Percentiles rank a stretch among this genome's conserved stretches.
phyloP scores from a whole-genome alignment of 2,888 invertebrate species.

The Caenorhabditis parvicauda region DNA sequence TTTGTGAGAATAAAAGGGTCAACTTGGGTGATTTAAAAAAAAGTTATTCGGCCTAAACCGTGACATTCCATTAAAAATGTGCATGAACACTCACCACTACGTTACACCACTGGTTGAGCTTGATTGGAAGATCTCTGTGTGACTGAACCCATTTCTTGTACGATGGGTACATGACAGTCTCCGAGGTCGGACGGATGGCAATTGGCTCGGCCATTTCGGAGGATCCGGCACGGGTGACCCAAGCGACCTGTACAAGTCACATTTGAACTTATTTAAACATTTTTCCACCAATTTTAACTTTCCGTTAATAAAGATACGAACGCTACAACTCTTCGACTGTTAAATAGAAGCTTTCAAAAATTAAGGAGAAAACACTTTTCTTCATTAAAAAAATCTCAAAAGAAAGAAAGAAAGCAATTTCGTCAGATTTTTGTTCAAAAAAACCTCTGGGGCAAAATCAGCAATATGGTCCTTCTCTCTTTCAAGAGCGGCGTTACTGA shows the following conservation, averaged over 20 bases:
- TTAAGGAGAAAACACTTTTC: background rate
- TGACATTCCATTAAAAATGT: background rate
- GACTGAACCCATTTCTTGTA: conserved; percentile 98
- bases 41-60: background rate
- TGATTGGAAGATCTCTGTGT: conserved; percentile 90
- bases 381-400: background rate
- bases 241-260: conserved; percentile 71
- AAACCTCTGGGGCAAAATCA: conserved; percentile 95
- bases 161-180: conserved; percentile 98
- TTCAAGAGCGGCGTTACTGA: conserved; percentile 83
- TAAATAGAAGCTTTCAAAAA: background rate
- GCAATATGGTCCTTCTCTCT: conserved; percentile 94
- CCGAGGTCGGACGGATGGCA: conserved; percentile 94
- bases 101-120: conserved; percentile 98
- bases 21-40: background rate
- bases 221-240: conserved; percentile 90
- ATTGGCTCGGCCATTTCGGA: conserved; percentile 94
- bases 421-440: background rate
- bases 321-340: background rate
- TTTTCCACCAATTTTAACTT: background rate
- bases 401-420: background rate
- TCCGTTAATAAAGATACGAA: background rate
- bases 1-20: too few relatives aligned
- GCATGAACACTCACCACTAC: conserved; percentile 80
- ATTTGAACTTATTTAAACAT: background rate